Evolutionary conservation across 23 tunicate genomes (phyloP), one percentile per base, ranked within the genome.

Genomic region (Ciona savignyi): DNA sequence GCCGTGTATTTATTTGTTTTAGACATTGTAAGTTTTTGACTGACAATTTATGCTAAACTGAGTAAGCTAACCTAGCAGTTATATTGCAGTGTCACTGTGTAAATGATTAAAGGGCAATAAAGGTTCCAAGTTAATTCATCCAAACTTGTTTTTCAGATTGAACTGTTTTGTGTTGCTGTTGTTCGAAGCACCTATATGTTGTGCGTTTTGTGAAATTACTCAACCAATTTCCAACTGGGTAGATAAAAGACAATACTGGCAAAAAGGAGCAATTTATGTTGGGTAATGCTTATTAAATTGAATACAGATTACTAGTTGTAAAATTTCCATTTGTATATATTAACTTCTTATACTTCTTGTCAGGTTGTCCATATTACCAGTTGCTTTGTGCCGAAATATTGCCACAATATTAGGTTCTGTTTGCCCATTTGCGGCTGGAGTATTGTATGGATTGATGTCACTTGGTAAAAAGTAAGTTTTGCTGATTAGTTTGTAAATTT

Each of bases 361-460:
- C 33, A 86, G 93, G 62, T 72, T 86, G 25, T 86, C 93, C 0
- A 86, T 86, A n/a, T 27, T 79, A 4, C 93, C 93, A 4, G 82
- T 86, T 19, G 77, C 77, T 32, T 61, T 86, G 48, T 86, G 93
- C 60, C 82, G 77, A 30, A 80, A 78, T 0, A 28, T 86, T 25
- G 24, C 84, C 31, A 80, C 87, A 29, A 30, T 88, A 34, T 61
- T 82, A 29, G 96, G 96, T 27, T 88, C 88, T 34, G 73, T 86
- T 60, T 34, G 68, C 24, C 90, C 89, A n/a, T 93, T 93, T 77
- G 93, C 94, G 1, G 83, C 93, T 67, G 98, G 98, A 21, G 93
- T 86, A 19, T 68, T 93, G 29, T 93, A 93, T 68, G 98, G 98
- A 1, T 48, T 93, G 29, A 83, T 93, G 93, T 80, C 93, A 0